Base-by-base conservation (phyloP, 2,888 invertebrate genomes). In the Ophioninae sp. region DNA sequence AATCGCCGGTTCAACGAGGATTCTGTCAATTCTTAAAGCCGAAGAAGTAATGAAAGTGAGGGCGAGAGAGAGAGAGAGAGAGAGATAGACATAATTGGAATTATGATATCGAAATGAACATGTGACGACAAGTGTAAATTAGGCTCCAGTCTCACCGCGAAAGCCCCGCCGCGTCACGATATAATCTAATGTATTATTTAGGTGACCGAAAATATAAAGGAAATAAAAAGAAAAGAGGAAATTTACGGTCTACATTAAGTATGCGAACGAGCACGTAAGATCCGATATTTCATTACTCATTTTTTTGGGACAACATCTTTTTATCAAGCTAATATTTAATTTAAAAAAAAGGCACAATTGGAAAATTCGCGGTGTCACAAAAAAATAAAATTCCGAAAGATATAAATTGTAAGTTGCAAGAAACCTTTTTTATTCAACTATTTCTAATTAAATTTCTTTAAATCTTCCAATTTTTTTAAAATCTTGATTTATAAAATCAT, bases 181-280 rank as follows among this genome's bases (percentile, higher is more conserved):
- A 68, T 76, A 50, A 50, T 50, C 23, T 67, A 59, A 74, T 76
- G 76, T 76, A 76, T 50, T 50, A 50, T 59, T 76, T 68, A 67
- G 76, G 59, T 37, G 39, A 56, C 13, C 13, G 65, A 67, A 75
- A 75, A 65, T 65, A 75, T 65, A 65, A 75, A 41, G 20, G 21
- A 65, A 65, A 50, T 50, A 50, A 57, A 39, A 65, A 0, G 50
- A n/a, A 67, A 39, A 64, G 2, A 39, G 21, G 39, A 65, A 56
- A 57, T 56, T 39, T 57, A 56, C 20, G 56, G 7, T 39, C 20
- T 64, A 62, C 13, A 17, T 21, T 8, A 41, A 20, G 30, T 23
- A n/a, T 10, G 13, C 50, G 30, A 21, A n/a, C 17, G 41, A 37
- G 39, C 20, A 50, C 6, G 30, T 44, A 21, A 44, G 7, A 8